These are phyloP conservation scores for Germaria angustata DNA, from an alignment of 2,888 invertebrate genomes.

Conservation along the genomic window DNA sequence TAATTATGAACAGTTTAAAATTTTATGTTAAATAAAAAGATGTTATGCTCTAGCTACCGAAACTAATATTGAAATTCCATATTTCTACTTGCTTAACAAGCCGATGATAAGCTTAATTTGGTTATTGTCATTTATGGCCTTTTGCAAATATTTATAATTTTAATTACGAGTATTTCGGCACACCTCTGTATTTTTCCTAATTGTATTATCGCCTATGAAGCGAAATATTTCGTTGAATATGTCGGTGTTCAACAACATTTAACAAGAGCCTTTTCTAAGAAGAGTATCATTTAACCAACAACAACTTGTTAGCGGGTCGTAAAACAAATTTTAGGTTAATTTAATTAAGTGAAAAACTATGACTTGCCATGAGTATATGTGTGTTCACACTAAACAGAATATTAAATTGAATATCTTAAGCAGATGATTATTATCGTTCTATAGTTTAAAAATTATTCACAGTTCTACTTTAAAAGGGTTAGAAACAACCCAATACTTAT, in stretches of 20 bases:
- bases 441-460: slow-evolving; percentile 17
- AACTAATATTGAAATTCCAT: too few relatives aligned
- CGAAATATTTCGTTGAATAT: background rate
- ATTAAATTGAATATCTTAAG: slow-evolving; percentile 29
- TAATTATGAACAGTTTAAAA: too few relatives aligned
- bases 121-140: slow-evolving; percentile 24
- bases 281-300: background rate
- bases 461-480: slow-evolving; percentile 44
- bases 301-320: slow-evolving; percentile 37
- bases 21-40: too few relatives aligned
- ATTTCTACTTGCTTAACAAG: background rate
- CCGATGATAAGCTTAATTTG: background rate
- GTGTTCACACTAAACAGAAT: slow-evolving; percentile 10
- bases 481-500: background rate
- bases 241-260: background rate
- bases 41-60: too few relatives aligned
- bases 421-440: slow-evolving; percentile 1
- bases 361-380: slow-evolving; percentile 2
- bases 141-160: too few relatives aligned
- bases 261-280: background rate
- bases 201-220: too few relatives aligned
- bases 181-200: too few relatives aligned
- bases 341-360: background rate
- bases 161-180: too few relatives aligned
- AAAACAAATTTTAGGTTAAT: background rate